Evolutionary conservation across 2,113 vertebrate species (phyloP).

Genomic region (Toxotes chatareus): DNA sequence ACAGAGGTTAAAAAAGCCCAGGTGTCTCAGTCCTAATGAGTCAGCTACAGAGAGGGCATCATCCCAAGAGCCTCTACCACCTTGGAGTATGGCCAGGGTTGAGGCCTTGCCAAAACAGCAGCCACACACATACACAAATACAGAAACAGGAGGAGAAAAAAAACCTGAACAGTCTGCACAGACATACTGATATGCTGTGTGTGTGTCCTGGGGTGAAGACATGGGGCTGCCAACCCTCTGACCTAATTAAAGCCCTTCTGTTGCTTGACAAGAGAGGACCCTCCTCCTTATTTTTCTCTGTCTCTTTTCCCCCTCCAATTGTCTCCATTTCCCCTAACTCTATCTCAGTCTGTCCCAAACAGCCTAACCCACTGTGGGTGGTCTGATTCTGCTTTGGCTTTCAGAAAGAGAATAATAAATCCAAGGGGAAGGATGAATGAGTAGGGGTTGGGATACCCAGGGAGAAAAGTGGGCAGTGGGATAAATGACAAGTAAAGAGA

Average conservation of each 20-base stretch:
- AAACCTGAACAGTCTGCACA: background rate
- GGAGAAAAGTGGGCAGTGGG: slow-evolving; percentile 37
- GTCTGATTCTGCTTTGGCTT: slow-evolving; percentile 51
- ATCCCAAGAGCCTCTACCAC: slow-evolving; percentile 33
- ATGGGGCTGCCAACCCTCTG: slow-evolving; percentile 40
- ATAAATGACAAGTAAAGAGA: slow-evolving; percentile 53
- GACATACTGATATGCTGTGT: slow-evolving; percentile 43
- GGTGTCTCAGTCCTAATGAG: slow-evolving; percentile 45
- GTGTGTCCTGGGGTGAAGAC: slow-evolving; percentile 49
- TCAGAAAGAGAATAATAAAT: slow-evolving; percentile 48
- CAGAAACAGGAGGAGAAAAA: background rate
- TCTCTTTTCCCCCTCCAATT: slow-evolving; percentile 32
- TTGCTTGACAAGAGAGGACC: slow-evolving; percentile 43
- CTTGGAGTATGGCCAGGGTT: slow-evolving; percentile 45
- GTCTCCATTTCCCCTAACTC: slow-evolving; percentile 2
- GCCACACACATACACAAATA: slow-evolving; percentile 6
- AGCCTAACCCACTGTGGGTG: slow-evolving; percentile 33
- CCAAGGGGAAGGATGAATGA: slow-evolving; percentile 24
- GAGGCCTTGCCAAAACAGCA: slow-evolving; percentile 57
- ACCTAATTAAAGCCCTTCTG: slow-evolving; percentile 67
- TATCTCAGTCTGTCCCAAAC: background rate
- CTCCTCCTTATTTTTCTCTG: slow-evolving; percentile 32
- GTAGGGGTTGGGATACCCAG: slow-evolving; percentile 30
- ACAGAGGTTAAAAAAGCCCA: slow-evolving; percentile 14
- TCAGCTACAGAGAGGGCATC: slow-evolving; percentile 32